Conservation (phyloP, 1,140 invertebrate species). For the Cyphomyrmex costatus region DNA sequence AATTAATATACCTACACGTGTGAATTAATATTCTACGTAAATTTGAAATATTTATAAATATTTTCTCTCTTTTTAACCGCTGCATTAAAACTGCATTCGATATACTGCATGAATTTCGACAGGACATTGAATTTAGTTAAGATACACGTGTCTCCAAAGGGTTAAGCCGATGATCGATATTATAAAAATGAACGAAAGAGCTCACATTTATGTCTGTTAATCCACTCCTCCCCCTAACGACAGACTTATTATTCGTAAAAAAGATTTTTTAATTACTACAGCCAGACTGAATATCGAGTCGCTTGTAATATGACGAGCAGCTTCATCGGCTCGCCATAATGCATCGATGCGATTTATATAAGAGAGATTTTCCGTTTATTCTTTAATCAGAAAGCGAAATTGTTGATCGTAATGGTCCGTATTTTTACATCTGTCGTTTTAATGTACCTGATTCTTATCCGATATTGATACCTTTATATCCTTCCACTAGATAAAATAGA, state of each 20-base stretch:
- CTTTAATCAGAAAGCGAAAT: conserved; percentile 27
- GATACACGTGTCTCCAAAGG: conserved; percentile 30
- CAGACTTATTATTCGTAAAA: conserved; percentile 54
- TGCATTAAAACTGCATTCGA: background rate
- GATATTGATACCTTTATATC: conserved; percentile 15
- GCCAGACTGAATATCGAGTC: conserved; percentile 54
- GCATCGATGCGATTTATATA: conserved; percentile 43
- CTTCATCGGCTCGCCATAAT: conserved; percentile 48
- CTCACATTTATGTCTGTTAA: conserved; percentile 29
- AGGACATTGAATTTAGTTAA: conserved; percentile 13
- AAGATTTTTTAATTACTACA: conserved; percentile 57
- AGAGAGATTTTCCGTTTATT: conserved; percentile 24
- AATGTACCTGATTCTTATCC: conserved; percentile 15
- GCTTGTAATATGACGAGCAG: conserved; percentile 29
- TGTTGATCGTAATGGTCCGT: conserved; percentile 26
- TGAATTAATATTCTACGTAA: conserved; percentile 14
- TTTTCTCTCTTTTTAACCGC: background rate
- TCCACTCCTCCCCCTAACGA: background rate
- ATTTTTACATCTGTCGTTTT: conserved; percentile 27
- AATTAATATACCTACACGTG: background rate
- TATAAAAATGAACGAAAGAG: conserved; percentile 29
- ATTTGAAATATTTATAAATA: conserved; percentile 1
- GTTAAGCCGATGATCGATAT: conserved; percentile 26
- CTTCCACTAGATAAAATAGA: background rate
- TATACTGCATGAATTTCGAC: background rate